phyloP scores from a whole-genome alignment of 2,113 vertebrate genomes.

The Prionailurus viverrinus region DNA sequence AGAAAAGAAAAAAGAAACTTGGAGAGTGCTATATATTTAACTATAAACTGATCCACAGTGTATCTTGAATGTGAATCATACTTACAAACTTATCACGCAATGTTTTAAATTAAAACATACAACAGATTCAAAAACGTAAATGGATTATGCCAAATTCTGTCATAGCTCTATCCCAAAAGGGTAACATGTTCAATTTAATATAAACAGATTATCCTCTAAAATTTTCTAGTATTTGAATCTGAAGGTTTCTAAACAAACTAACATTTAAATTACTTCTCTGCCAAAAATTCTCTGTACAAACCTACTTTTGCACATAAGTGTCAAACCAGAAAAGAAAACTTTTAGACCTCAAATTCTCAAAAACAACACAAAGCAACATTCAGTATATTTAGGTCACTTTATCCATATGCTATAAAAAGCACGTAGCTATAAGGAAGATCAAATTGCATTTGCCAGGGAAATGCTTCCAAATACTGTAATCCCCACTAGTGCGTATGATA shows the following conservation, averaged over 20 bases:
- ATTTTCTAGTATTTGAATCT: constrained; percentile 85
- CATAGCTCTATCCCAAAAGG: constrained; percentile 87
- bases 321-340: constrained; percentile 77
- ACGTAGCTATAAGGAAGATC: constrained; percentile 72
- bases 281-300: constrained; percentile 81
- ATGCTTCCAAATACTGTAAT: constrained; percentile 77
- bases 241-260: constrained; percentile 84
- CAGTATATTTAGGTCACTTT: constrained; percentile 71
- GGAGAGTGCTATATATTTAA: constrained; percentile 83
- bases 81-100: constrained; percentile 87
- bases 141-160: constrained; percentile 85
- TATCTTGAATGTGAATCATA: constrained; percentile 86
- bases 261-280: constrained; percentile 84
- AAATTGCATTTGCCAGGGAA: constrained; percentile 71
- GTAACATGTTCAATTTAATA: constrained; percentile 88
- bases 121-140: constrained; percentile 86
- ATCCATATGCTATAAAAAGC: constrained; percentile 66
- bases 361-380: constrained; percentile 81
- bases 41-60: constrained; percentile 87
- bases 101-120: constrained; percentile 88
- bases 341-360: constrained; percentile 76
- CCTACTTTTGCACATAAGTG: constrained; percentile 79
- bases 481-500: constrained; percentile 52
- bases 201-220: constrained; percentile 88
- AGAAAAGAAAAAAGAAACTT: constrained; percentile 72